Evolutionary conservation across 2,113 vertebrate genomes (phyloP).

Genomic region (Rhinoderma darwinii): DNA sequence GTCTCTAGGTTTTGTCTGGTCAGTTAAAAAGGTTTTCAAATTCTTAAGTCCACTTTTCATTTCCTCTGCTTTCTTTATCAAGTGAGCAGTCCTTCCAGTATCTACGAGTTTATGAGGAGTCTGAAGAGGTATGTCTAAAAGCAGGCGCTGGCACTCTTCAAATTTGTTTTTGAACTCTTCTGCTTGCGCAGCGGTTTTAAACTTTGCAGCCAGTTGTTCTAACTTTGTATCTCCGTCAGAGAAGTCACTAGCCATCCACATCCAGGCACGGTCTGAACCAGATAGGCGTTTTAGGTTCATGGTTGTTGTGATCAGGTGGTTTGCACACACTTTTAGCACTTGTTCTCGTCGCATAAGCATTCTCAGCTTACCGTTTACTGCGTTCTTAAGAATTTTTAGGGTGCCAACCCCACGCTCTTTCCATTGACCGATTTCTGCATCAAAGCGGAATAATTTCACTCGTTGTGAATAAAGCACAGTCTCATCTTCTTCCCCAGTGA

Average conservation of each 20-base stretch:
- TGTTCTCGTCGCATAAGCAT: conserved; percentile 97
- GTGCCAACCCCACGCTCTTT: conserved; percentile 94
- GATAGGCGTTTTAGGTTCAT: conserved; percentile 95
- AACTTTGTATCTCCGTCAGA: conserved; percentile 91
- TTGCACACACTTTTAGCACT: conserved; percentile 96
- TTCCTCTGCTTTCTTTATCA: conserved; percentile 97
- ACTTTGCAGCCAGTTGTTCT: conserved; percentile 93
- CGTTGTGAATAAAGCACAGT: conserved; percentile 89
- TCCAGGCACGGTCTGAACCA: conserved; percentile 95
- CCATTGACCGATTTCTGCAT: conserved; percentile 88
- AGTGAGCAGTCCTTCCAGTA: conserved; percentile 88
- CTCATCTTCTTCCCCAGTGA: conserved; percentile 97
- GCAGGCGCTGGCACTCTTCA: conserved; percentile 90
- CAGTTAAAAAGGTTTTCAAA: conserved; percentile 90
- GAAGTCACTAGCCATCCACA: conserved; percentile 95
- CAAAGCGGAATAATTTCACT: conserved; percentile 94
- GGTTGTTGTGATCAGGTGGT: conserved; percentile 97
- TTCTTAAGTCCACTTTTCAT: conserved; percentile 98
- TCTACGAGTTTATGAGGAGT: conserved; percentile 96
- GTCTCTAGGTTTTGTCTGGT: conserved; percentile 81
- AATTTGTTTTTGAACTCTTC: conserved; percentile 95
- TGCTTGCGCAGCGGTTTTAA: conserved; percentile 91
- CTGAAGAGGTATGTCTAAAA: conserved; percentile 94
- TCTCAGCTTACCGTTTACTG: conserved; percentile 86
- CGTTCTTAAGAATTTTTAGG: conserved; percentile 94